Evolutionary conservation across 2,888 invertebrate species (phyloP), one percentile per base, ranked within the genome.

Genomic region (Chrysolina oricalcia): DNA sequence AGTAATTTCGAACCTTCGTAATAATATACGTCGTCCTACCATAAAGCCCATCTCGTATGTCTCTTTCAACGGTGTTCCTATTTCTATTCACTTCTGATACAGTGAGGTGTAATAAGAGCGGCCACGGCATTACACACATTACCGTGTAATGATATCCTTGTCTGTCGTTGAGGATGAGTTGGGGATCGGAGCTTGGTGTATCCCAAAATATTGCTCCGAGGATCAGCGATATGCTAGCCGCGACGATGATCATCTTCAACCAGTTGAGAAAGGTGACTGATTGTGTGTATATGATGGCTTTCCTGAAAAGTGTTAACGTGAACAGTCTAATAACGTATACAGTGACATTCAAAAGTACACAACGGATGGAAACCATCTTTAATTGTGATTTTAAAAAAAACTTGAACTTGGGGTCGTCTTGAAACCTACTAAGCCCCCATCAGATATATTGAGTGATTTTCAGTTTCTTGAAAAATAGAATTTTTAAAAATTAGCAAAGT

Each of bases 201-300:
- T 97, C 96, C 96, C 97, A 97, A 88, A 96, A 97, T 82, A 97
- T 93, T 80, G 95, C 94, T 53, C 97, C 97, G 43, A 96, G 92
- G 80, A 95, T 90, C 70, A 97, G 91, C 3, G 97, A 97, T 85
- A 97, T 91, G 78, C 95, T 91, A 1, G 95, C 95, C 0, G 97
- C 94, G 17, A 96, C 91, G 21, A 97, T 91, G 13, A 97, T 91
- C 78, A 95, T 92, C 56, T 93, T 93, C 46, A 96, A 91, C 90
- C 97, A 94, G 81, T 93, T 93, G 0, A 96, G 92, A 77, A 97
- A 89, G 4, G 96, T 95, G 85, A 94, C 94, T 71, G 96, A 96
- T 88, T 97, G 97, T 66, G 95, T 96, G 89, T 95, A 96, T 76
- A 96, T 91, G 82, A 93, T 87, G 53, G 91, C 91, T 87, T 93